Base-by-base conservation (phyloP, 2,113 vertebrate species). In the Centropus bengalensis region DNA sequence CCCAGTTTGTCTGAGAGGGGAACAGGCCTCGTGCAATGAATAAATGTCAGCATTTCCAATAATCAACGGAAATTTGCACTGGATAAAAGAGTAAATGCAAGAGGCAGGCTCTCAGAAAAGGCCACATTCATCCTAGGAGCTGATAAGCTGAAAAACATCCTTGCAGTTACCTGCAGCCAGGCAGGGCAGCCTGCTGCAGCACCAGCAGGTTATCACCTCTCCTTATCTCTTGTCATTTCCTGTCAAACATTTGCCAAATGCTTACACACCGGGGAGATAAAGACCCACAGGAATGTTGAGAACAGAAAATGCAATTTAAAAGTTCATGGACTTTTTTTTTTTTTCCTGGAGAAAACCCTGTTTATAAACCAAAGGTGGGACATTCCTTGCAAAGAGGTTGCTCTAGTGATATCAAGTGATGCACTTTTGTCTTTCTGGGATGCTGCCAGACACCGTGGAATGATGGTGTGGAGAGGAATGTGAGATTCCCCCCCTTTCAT, bases 401-500 rank as follows among this genome's bases (percentile, higher is more conserved):
- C 13, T 80, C 75, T 45, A 36, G 36, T 36, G 36, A 36, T 36
- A 36, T 36, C 36, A 36, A 36, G 36, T 36, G 36, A 36, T 36
- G 36, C 36, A 36, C 36, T 9, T 93, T 47, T 93, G 82, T 71
- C 69, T 90, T 88, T 70, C 67, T 92, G 92, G 83, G 83, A 58
- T 93, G 77, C 91, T 91, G 92, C 83, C 93, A 96, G 89, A 67
- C 68, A 94, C 71, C 47, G 73, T 86, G 88, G 90, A 96, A 95
- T 89, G 88, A 96, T 27, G 95, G 89, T 30, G 86, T 16, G 44
- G 82, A 91, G 79, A 94, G 93, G 96, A 95, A 95, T 96, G 89
- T 63, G 33, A 93, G 75, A 96, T 96, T 88, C 80, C 56, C 82
- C 91, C 91, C 49, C 93, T 95, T 96, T 95, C 91, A 96, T 94